Base-by-base conservation (phyloP, 2,888 invertebrate species). In the Quadroppia sp. region DNA sequence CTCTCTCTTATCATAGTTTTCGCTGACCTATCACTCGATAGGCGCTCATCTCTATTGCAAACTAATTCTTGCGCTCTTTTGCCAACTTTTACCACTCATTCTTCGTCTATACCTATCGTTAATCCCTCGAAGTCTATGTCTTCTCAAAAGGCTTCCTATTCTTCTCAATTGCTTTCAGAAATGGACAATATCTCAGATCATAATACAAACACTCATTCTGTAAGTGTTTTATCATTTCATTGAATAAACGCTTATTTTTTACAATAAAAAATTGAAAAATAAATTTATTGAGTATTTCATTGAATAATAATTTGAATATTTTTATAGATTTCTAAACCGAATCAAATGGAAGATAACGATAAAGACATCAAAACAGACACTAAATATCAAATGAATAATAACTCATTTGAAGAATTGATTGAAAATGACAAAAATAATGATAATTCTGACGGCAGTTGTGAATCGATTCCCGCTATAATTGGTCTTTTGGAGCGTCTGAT, bases 401-500 rank as follows among this genome's bases (percentile, higher is more conserved):
- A 28, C 3, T 45, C 69, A 2, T n/a, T 6, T 3, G 42, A 69
- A 0, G 1, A 15, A 15, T 15, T 25, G 25, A 23, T 1, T 17
- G 40, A 67, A 32, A 28, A 25, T 23, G 67, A 67, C 17, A 32
- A 30, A 32, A 61, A 61, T 17, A 40, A 48, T 20, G 32, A 71
- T 1, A 71, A 53, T 28, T 53, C 53, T 2, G 71, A 25, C 25
- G 50, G 32, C 61, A 67, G 67, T 64, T 48, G 56, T 56, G 61
- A 48, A 13, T 67, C 72, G 4, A 48, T 72, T 42, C 72, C 72
- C n/a, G 72, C 61, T 20, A 13, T 6, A 85, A 89, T 93, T 81
- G 89, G 90, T 28, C 84, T 93, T 77, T 86, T 92, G 81, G 95
- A 96, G 83, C 87, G 94, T 77, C 87, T 96, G 79, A 89, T 93